A percentile compares a stretch with the other conserved stretches of the same genome.
These are phyloP conservation scores for Dryobotodes eremita DNA, from an alignment of 2,888 invertebrate species.

Conservation along the genomic window DNA sequence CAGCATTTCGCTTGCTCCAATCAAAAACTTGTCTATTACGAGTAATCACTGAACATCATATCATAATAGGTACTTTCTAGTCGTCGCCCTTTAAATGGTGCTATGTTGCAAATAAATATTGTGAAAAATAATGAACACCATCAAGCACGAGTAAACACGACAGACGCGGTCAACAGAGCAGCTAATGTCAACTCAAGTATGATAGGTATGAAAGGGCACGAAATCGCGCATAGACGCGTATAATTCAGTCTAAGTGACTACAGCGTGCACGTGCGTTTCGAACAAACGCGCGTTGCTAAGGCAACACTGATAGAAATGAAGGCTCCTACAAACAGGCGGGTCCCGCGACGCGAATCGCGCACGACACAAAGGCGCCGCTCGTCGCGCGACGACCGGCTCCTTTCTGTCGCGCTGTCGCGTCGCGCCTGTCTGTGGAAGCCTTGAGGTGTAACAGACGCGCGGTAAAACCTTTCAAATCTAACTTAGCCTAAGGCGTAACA, in stretches of 20 bases:
- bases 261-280: conserved; percentile 1
- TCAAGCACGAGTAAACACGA: background rate
- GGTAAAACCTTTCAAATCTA: conserved; percentile 26
- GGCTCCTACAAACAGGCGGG: too few species aligned
- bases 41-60: background rate
- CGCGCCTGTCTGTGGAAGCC: too few species aligned
- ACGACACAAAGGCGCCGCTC: too few species aligned
- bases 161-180: conserved; percentile 4
- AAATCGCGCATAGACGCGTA: conserved; percentile 4
- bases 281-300: conserved; percentile 2
- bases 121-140: background rate
- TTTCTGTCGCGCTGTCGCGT: too few species aligned
- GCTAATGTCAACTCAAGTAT: conserved; percentile 10
- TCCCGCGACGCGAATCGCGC: too few species aligned
- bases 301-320: background rate
- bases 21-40: background rate
- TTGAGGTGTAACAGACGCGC: conserved; percentile 16
- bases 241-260: background rate
- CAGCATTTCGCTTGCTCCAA: background rate
- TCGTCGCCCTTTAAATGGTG: too few species aligned
- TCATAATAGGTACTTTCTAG: background rate
- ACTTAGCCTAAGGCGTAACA: conserved; percentile 30
- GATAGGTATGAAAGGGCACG: background rate
- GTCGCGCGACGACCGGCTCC: too few species aligned
- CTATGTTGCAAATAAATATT: background rate